A percentile compares a stretch with the other conserved stretches of the same genome.
These are phyloP conservation scores for Enteromius argenteus DNA, from an alignment of 2,797 vertebrate genomes.

Conservation along the genomic window DNA sequence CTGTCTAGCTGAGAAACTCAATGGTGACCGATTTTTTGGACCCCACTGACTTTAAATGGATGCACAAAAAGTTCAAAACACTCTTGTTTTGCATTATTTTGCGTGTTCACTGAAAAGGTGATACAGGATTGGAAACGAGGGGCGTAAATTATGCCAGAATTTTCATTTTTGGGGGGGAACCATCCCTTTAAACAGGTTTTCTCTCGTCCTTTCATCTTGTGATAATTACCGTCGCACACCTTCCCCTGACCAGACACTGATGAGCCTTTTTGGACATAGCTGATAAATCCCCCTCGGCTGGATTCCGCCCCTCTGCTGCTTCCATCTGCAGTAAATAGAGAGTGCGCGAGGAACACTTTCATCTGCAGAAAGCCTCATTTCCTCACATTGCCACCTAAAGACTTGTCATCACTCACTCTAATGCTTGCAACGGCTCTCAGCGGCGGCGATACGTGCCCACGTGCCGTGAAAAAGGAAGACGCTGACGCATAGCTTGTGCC, in stretches of 20 bases:
- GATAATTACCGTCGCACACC: constrained; percentile 62
- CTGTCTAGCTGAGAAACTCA: not conserved
- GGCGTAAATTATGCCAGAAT: not conserved
- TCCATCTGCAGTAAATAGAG: constrained; percentile 48
- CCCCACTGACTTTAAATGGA: not conserved
- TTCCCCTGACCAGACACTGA: constrained; percentile 51
- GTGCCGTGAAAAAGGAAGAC: constrained; percentile 23
- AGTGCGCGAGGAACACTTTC: constrained; percentile 51
- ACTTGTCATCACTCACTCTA: constrained; percentile 62
- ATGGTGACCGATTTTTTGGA: not conserved
- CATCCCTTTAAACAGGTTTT: constrained; percentile 33
- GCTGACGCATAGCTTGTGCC: not conserved
- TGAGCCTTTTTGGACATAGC: constrained; percentile 51
- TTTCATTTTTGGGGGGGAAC: not conserved
- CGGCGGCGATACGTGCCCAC: constrained; percentile 15
- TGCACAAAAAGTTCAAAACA: not conserved
- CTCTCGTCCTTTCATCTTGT: constrained; percentile 60
- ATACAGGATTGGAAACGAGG: not conserved
- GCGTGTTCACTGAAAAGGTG: not conserved
- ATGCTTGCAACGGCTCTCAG: constrained; percentile 50
- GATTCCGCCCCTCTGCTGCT: constrained; percentile 26
- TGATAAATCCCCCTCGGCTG: constrained; percentile 57
- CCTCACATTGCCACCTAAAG: constrained; percentile 60
- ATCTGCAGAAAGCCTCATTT: constrained; percentile 58
- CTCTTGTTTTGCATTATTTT: not conserved